Percentiles rank a stretch among this genome's conserved stretches.
Evolutionary conservation across 2,113 vertebrate genomes (phyloP).

Genomic region (Bettongia penicillata): DNA sequence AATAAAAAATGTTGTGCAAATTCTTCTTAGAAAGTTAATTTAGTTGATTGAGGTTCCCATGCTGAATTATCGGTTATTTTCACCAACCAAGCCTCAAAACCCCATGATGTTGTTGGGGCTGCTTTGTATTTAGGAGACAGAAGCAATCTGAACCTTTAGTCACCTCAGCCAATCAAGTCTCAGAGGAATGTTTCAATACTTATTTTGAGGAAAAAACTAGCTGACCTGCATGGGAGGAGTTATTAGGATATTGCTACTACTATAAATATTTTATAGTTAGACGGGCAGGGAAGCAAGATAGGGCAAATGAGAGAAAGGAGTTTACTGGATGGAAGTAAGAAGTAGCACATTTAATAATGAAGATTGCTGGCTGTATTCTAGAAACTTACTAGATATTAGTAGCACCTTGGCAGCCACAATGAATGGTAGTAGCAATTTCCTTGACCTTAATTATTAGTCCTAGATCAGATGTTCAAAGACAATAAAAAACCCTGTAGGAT

Average conservation of each 20-base stretch:
- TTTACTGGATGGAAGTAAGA: background rate
- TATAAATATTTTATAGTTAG: background rate
- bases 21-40: background rate
- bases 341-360: background rate
- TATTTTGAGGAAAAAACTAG: background rate
- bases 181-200: background rate
- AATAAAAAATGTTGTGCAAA: slow-evolving; percentile 78
- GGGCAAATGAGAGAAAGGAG: background rate
- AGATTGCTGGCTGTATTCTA: background rate
- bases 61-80: background rate
- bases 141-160: background rate
- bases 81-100: background rate
- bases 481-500: background rate
- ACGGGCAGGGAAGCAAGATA: background rate
- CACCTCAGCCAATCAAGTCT: background rate
- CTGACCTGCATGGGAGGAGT: background rate
- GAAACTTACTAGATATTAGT: background rate
- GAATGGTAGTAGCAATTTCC: background rate
- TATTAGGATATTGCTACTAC: background rate
- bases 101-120: background rate
- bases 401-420: background rate
- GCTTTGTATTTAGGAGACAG: background rate
- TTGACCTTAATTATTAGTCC: background rate
- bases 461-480: background rate
- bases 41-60: background rate